These are phyloP conservation scores for Prietella phreatophila DNA, from an alignment of 2,113 vertebrate genomes.

Conservation along the genomic window DNA sequence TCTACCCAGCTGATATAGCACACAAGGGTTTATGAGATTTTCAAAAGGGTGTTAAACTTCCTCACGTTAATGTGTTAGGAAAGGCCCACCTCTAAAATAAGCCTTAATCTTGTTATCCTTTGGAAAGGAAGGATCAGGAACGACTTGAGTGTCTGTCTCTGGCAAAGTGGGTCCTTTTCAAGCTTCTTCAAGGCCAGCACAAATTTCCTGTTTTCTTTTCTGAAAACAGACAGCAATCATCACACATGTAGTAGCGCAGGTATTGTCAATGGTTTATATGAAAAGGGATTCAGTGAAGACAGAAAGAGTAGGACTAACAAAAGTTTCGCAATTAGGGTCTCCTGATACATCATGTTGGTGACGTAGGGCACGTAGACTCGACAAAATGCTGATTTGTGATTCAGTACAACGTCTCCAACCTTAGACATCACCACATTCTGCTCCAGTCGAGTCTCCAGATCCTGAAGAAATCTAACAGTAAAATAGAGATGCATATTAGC, in stretches of 20 bases:
- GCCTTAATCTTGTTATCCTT: slow-evolving; percentile 75
- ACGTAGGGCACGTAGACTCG: slow-evolving; percentile 75
- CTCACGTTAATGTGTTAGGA: background rate
- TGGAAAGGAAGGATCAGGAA: slow-evolving; percentile 81
- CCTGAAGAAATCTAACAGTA: slow-evolving; percentile 70
- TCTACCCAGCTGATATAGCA: background rate
- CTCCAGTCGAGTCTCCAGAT: slow-evolving; percentile 69
- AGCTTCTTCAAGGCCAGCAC: slow-evolving; percentile 64
- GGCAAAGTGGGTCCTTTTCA: slow-evolving; percentile 71
- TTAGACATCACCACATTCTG: slow-evolving; percentile 64
- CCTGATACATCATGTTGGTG: slow-evolving; percentile 81
- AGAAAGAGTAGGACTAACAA: slow-evolving; percentile 61
- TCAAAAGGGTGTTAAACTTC: too few relatives aligned
- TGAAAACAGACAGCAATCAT: slow-evolving; percentile 31
- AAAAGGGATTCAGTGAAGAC: background rate
- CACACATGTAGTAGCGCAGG: background rate
- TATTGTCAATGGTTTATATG: background rate
- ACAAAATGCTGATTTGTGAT: slow-evolving; percentile 64
- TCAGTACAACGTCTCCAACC: slow-evolving; percentile 70
- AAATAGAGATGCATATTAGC: background rate
- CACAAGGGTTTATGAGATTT: background rate
- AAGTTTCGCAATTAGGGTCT: slow-evolving; percentile 68
- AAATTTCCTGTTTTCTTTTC: slow-evolving; percentile 70
- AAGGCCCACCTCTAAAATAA: slow-evolving; percentile 73
- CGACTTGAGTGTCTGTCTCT: slow-evolving; percentile 75